A percentile compares a stretch with the other conserved stretches of the same genome.
phyloP scores from a whole-genome alignment of 2,888 invertebrate genomes.

The Papilio elwesi region DNA sequence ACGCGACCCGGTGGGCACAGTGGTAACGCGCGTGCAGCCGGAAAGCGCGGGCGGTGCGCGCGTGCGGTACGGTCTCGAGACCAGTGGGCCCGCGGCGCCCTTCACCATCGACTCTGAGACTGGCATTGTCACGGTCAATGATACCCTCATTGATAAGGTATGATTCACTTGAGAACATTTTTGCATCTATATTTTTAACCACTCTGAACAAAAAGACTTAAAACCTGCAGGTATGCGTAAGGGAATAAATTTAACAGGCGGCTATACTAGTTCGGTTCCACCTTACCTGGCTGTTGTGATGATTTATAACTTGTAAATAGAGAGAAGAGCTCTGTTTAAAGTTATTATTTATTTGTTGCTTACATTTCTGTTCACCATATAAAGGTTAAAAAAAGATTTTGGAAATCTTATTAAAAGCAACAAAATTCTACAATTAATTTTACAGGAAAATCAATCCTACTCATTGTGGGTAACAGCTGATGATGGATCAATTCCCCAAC shows the following conservation, averaged over 20 bases:
- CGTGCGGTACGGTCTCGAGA: constrained; percentile 88
- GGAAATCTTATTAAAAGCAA: not conserved
- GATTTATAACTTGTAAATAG: too few relatives aligned
- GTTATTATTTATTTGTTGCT: too few relatives aligned
- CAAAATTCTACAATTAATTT: constrained; percentile 41
- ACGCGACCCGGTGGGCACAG: constrained; percentile 88
- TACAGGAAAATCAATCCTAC: constrained; percentile 75
- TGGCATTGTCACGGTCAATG: constrained; percentile 91
- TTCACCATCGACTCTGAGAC: constrained; percentile 90
- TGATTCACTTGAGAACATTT: not conserved
- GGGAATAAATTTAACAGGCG: too few relatives aligned
- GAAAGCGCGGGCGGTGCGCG: constrained; percentile 85
- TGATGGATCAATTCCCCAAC: constrained; percentile 73
- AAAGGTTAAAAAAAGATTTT: too few relatives aligned
- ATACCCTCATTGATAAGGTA: constrained; percentile 90
- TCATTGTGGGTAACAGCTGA: constrained; percentile 76
- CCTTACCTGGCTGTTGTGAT: too few relatives aligned
- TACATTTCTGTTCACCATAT: too few relatives aligned
- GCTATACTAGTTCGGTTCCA: too few relatives aligned
- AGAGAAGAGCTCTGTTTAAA: too few relatives aligned
- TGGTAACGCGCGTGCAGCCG: constrained; percentile 88
- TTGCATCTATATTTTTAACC: too few relatives aligned
- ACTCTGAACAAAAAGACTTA: too few relatives aligned
- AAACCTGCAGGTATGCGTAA: too few relatives aligned
- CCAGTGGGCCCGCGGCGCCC: constrained; percentile 85